These are phyloP conservation scores for Tokudaia tokunoshimensis DNA, from an alignment of 2,797 vertebrate species.

Conservation along the genomic window DNA sequence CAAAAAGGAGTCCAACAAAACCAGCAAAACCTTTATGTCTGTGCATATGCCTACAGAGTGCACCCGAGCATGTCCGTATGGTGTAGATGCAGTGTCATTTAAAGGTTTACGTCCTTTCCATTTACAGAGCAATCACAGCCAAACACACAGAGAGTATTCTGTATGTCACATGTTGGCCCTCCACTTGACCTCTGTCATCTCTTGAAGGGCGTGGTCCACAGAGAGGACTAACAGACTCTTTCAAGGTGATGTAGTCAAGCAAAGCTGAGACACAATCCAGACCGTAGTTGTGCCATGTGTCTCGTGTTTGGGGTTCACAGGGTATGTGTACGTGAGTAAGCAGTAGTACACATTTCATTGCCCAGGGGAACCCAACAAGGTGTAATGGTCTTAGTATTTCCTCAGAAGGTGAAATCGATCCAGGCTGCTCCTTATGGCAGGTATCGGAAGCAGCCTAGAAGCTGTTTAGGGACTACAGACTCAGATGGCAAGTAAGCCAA, in stretches of 20 bases:
- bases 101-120: not conserved
- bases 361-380: not conserved
- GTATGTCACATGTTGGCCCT: too few relatives aligned
- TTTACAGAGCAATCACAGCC: not conserved
- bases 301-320: not conserved
- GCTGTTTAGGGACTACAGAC: not conserved
- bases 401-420: not conserved
- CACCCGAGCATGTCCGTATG: rapidly evolving
- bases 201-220: not conserved
- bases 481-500: not conserved
- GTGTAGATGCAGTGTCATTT: rapidly evolving
- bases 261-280: not conserved
- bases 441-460: not conserved
- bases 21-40: constrained; percentile 90
- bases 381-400: not conserved
- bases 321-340: not conserved
- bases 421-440: rapidly evolving
- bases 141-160: not conserved
- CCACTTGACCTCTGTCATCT: not conserved
- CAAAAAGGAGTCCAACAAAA: constrained; percentile 81
- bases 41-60: too few relatives aligned
- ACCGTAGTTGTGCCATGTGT: not conserved
- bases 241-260: not conserved
- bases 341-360: rapidly evolving
- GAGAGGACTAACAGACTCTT: not conserved